phyloP scores from a whole-genome alignment of 2,797 vertebrate genomes.

The Luscinia luscinia region DNA sequence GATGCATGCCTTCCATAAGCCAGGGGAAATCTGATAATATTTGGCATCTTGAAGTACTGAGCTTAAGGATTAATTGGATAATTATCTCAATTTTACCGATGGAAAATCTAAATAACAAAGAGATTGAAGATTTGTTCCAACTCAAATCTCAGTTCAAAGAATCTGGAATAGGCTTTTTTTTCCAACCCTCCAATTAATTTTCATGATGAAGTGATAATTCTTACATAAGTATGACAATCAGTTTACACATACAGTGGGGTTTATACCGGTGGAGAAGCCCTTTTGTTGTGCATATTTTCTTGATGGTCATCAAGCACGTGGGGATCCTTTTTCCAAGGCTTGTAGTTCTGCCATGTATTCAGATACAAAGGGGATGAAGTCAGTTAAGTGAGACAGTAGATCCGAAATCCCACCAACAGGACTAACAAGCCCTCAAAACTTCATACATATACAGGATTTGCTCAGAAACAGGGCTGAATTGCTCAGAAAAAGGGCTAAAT shows the following conservation, averaged over 20 bases:
- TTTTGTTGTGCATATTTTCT: neutral
- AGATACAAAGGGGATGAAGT: neutral
- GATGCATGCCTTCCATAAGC: neutral
- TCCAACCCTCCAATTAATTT: neutral
- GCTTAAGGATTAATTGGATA: neutral
- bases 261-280: neutral
- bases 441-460: neutral
- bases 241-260: neutral
- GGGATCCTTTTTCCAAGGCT: neutral
- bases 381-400: neutral
- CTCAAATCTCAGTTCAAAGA: constrained; percentile 21
- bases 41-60: neutral
- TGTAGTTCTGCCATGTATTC: neutral
- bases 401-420: neutral
- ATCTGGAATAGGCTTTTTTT: neutral
- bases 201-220: neutral
- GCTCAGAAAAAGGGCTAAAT: neutral
- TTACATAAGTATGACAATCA: neutral
- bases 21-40: neutral
- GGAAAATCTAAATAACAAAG: constrained; percentile 2
- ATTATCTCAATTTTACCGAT: neutral
- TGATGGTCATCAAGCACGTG: neutral
- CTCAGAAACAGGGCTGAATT: neutral
- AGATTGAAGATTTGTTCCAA: neutral
- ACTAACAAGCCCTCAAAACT: neutral